These are phyloP conservation scores for Catalaphyllia jardinei DNA, from an alignment of 64 coral and sea anemone species.

Conservation along the genomic window DNA sequence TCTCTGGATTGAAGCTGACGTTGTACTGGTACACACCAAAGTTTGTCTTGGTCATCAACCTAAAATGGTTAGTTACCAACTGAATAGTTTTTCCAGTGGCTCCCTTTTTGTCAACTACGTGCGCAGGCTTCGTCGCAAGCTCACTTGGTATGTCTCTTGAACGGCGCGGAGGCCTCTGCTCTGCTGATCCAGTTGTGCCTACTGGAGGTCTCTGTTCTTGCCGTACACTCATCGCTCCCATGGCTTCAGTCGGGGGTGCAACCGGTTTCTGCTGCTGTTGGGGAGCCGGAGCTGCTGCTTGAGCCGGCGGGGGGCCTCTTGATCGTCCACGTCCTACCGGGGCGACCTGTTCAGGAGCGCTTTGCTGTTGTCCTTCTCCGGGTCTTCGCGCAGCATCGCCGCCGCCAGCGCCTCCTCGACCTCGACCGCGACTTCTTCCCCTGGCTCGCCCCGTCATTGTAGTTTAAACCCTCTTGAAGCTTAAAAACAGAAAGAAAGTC, in stretches of 20 bases:
- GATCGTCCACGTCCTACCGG: constrained; percentile 80
- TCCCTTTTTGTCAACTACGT: constrained; percentile 72
- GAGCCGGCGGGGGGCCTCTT: constrained; percentile 67
- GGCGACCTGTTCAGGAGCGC: not conserved
- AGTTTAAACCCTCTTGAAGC: too few relatives aligned
- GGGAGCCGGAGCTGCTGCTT: constrained; percentile 19
- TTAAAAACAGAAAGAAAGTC: not conserved
- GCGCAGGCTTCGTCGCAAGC: not conserved
- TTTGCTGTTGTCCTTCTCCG: constrained; percentile 42
- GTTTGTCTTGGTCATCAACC: constrained; percentile 39
- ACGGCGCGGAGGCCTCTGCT: constrained; percentile 32
- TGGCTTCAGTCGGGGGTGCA: constrained; percentile 53
- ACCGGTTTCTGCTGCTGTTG: not conserved
- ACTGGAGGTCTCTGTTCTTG: constrained; percentile 25
- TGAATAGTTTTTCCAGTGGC: constrained; percentile 14
- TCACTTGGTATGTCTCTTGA: constrained; percentile 11
- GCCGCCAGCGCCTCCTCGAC: constrained; percentile 33
- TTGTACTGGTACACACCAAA: constrained; percentile 89
- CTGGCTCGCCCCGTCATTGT: constrained; percentile 83
- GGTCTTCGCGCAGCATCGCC: constrained; percentile 70
- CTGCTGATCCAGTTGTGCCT: not conserved
- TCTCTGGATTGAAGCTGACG: constrained; percentile 73
- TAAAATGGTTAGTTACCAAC: constrained; percentile 76
- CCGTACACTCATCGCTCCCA: constrained; percentile 53
- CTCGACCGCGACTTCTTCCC: constrained; percentile 82